Percentiles rank a stretch among this genome's conserved stretches.
Conservation (phyloP, 2,113 vertebrate species). For the Etheostoma spectabile region DNA sequence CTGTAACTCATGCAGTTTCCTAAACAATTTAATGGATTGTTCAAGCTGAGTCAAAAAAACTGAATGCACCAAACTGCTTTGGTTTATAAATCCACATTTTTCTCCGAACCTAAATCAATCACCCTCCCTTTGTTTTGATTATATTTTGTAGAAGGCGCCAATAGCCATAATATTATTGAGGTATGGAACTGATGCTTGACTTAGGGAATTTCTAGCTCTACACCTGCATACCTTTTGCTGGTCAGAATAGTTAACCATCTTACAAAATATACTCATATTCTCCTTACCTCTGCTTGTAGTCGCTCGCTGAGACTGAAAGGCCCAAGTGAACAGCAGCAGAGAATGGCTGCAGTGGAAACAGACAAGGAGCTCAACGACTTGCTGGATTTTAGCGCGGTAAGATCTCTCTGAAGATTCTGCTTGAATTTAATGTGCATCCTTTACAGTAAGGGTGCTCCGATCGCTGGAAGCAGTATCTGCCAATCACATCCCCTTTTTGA, state of each 20-base stretch:
- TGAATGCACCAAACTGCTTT: not conserved
- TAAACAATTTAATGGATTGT: not conserved
- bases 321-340: conserved; percentile 87
- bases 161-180: not conserved
- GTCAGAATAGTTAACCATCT: conserved; percentile 27
- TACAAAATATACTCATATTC: conserved; percentile 45
- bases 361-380: conserved; percentile 99
- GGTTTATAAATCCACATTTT: not conserved
- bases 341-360: conserved; percentile 95
- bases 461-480: too few relatives aligned
- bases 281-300: conserved; percentile 73
- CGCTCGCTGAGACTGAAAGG: conserved; percentile 82
- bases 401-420: conserved; percentile 64
- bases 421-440: conserved; percentile 31
- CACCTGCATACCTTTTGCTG: not conserved
- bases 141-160: not conserved
- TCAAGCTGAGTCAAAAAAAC: not conserved
- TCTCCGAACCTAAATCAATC: not conserved
- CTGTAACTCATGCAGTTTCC: not conserved
- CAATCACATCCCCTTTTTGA: too few relatives aligned
- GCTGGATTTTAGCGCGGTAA: conserved; percentile 98
- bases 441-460: not conserved
- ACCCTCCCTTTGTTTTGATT: not conserved
- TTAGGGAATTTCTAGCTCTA: not conserved
- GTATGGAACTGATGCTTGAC: not conserved